Evolutionary conservation across 2,888 invertebrate species (phyloP), one percentile per base, ranked within the genome.

Genomic region (Cantharis nigra): DNA sequence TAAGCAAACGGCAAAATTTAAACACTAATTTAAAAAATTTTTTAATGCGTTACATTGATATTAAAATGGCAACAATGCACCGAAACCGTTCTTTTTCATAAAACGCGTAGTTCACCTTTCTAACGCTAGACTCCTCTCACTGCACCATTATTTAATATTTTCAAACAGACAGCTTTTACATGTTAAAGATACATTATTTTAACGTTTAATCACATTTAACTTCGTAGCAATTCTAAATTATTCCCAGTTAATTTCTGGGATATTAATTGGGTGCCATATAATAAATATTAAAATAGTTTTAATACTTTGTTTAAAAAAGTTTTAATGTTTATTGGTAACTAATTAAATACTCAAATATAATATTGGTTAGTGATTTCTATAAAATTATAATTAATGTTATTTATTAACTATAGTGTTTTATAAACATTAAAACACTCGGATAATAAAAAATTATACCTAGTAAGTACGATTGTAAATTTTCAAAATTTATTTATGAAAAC

Each of bases 181-280:
- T 23, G 65, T 67, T 67, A 18, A n/a, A 49, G n/a, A 49, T 49
- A 49, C 7, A 13, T 67, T 67, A 23, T 23, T 67, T 67, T 64
- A 64, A 23, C 13, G 1, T 23, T 67, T 67, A 26, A 49, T 49
- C 49, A 49, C 49, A 28, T 71, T 71, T 74, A 78, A 81, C 70
- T 80, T 81, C 75, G 79, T 82, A 82, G 80, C 79, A 72, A 81
- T 81, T 82, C 80, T 78, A 82, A 81, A 81, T 76, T 80, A 71
- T 62, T 69, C 77, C 76, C 70, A 67, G 72, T 71, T 67, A 71
- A 70, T 62, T 65, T 33, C 49, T 28, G 73, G 70, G 70, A 77
- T 71, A 63, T 33, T 72, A 71, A 65, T 64, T 30, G 69, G 75
- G 69, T 63, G 69, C 72, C 65, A 13, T 64, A 11, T 72, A 63